These are phyloP conservation scores for Acipenser oxyrinchus DNA, from an alignment of 2,797 vertebrate species.

Conservation along the genomic window DNA sequence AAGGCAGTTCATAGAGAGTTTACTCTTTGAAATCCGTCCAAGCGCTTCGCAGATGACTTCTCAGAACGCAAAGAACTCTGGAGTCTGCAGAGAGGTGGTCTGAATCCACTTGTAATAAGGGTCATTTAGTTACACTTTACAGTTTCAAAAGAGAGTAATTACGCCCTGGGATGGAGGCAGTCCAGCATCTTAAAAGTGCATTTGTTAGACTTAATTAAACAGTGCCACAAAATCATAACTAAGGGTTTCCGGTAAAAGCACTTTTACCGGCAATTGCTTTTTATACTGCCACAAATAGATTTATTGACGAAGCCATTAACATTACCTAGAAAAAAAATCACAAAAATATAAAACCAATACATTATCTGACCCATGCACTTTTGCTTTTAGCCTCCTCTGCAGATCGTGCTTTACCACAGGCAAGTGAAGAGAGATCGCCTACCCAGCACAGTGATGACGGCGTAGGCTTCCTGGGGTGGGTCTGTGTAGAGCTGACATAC, in stretches of 20 bases:
- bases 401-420: no score
- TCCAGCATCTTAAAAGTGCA: no score
- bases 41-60: neutral
- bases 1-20: neutral
- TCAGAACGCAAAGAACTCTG: neutral
- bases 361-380: no score
- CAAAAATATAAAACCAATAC: no score
- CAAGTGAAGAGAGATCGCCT: constrained; percentile 22
- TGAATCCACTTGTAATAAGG: neutral
- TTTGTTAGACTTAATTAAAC: no score
- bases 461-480: constrained; percentile 93
- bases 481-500: constrained; percentile 97
- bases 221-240: no score
- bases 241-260: no score
- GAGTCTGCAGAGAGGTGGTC: neutral
- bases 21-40: neutral
- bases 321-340: no score
- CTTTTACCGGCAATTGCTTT: no score
- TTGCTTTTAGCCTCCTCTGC: no score
- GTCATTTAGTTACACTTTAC: neutral
- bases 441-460: constrained; percentile 91
- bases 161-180: neutral
- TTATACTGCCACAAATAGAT: no score
- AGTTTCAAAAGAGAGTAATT: neutral
- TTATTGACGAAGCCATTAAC: no score